Evolutionary conservation across 2,888 invertebrate genomes (phyloP), one percentile per base, ranked within the genome.

Genomic region (Zonitis immaculata): DNA sequence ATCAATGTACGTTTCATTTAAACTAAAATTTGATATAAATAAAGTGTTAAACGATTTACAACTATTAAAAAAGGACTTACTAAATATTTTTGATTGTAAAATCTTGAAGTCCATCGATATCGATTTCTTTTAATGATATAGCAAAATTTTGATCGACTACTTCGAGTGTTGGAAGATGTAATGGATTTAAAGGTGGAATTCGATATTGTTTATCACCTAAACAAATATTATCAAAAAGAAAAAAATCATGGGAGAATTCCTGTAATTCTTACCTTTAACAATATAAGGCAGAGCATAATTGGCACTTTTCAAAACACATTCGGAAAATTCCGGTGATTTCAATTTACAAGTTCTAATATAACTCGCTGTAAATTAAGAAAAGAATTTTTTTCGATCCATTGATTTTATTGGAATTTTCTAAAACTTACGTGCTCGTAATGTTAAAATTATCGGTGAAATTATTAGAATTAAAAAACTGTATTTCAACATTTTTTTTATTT

Each of bases 171-270:
- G 68, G 64, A 7, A 70, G 54, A n/a, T 55, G 48, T 11, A 68
- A 51, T 0, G 70, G 69, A 28, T 55, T 47, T 46, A 67, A 47
- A 9, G 30, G 58, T 22, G 68, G 66, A 16, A 66, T 57, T 20
- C 61, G 62, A 45, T 60, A 61, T 8, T 56, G 18, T 35, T 51
- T 63, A 28, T 68, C 66, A 44, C 68, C 67, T 68, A 25, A n/a
- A n/a, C n/a, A n/a, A n/a, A n/a, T n/a, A n/a, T 50, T 54, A 58
- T 30, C 47, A 26, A 28, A n/a, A 28, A 39, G 8, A 1, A 18
- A 20, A 6, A 8, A 25, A 26, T 27, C 6, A 14, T 25, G 9
- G 7, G 12, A 16, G 2, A 2, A 18, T 35, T 3, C 6, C 6
- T 30, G 0, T 20, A 18, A 22, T 16, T 39, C 43, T 45, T 51